These are phyloP conservation scores for Rhinopithecus roxellana DNA, from an alignment of 2,113 vertebrate genomes.

Conservation along the genomic window DNA sequence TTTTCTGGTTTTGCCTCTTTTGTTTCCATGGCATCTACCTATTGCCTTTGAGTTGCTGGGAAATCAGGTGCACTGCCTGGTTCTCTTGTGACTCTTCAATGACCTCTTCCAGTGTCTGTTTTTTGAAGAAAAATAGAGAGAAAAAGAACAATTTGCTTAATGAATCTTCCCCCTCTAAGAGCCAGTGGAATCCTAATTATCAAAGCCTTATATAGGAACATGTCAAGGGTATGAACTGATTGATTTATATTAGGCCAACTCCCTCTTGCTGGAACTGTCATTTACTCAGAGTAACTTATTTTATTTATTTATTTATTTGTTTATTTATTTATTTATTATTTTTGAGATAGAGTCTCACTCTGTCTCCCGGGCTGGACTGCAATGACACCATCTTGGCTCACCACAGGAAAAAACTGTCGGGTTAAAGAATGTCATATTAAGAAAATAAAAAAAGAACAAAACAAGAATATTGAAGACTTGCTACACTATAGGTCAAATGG, in stretches of 20 bases:
- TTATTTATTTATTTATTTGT: background rate
- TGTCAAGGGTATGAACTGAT: background rate
- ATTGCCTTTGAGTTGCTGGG: background rate
- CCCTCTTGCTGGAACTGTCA: background rate
- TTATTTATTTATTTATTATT: no score
- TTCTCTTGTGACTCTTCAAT: background rate
- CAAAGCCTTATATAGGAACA: background rate
- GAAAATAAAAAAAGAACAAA: background rate
- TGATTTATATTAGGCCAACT: background rate
- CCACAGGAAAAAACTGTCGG: background rate
- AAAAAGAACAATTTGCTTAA: background rate
- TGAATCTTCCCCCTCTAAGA: background rate
- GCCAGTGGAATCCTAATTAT: background rate
- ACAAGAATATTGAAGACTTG: background rate
- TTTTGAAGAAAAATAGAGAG: background rate
- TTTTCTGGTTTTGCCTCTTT: background rate
- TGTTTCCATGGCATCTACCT: background rate
- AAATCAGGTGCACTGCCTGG: background rate
- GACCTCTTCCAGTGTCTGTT: background rate
- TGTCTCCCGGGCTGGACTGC: no score
- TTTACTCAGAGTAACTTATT: constrained; percentile 25
- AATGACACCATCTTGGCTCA: no score
- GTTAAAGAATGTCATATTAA: background rate
- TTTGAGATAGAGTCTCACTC: no score
- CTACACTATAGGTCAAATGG: background rate